phyloP scores from a whole-genome alignment of 2,797 vertebrate species.

The Tachyglossus aculeatus region DNA sequence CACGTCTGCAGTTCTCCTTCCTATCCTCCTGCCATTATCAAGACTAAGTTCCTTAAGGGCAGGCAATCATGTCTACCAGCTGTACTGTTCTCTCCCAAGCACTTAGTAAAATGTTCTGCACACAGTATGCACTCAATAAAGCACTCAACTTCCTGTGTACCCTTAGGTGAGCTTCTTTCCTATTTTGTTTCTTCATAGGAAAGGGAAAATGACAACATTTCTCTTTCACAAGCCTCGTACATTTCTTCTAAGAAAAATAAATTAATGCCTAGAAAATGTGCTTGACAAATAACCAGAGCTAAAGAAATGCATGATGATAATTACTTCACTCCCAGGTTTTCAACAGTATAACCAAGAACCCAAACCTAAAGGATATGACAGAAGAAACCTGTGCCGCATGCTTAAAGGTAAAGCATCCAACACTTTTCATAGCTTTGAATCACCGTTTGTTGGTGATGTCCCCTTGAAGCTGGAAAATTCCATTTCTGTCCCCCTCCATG shows the following conservation, averaged over 20 bases:
- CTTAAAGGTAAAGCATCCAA: background rate
- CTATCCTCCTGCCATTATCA: no score
- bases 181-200: background rate
- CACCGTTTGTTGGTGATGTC: background rate
- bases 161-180: background rate
- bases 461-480: background rate
- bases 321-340: background rate
- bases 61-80: no score
- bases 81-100: no score
- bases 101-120: no score
- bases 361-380: background rate
- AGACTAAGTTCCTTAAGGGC: no score
- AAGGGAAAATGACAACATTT: background rate
- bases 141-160: no score
- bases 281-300: background rate
- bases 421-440: background rate
- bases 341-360: background rate
- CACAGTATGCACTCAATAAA: no score
- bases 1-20: no score
- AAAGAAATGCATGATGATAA: background rate
- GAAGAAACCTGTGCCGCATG: background rate
- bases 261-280: background rate
- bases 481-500: background rate
- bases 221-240: background rate
- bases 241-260: background rate